Conservation (phyloP, 2,797 vertebrate genomes). For the Pseudochirops corinnae region DNA sequence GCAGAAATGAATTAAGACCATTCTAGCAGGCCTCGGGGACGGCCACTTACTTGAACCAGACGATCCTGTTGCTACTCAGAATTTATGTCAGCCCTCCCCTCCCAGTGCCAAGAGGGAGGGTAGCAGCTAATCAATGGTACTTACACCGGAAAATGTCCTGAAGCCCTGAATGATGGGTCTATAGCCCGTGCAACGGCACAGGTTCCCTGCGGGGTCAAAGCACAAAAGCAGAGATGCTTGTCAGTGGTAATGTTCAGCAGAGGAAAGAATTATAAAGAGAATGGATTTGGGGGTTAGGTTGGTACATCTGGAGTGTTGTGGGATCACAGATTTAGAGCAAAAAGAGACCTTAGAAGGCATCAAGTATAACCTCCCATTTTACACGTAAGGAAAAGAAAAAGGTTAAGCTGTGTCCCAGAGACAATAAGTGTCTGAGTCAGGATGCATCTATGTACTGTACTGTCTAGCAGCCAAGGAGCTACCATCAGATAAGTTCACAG, state of each 20-base stretch:
- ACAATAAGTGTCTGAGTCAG: not conserved
- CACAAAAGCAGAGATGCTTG: not conserved
- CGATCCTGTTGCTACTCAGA: not conserved
- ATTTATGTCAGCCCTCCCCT: not conserved
- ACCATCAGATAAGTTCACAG: not conserved
- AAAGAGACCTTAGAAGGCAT: not conserved
- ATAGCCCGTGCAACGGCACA: slow-evolving; percentile 96
- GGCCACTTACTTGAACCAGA: not conserved
- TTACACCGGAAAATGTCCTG: slow-evolving; percentile 91
- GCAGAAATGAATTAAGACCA: not conserved
- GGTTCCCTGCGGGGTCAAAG: slow-evolving; percentile 87
- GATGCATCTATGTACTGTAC: not conserved
- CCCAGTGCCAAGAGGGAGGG: not conserved
- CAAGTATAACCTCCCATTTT: not conserved
- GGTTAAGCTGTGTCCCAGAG: not conserved
- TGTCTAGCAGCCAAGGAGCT: not conserved
- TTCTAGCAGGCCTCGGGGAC: not conserved
- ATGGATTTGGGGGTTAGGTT: not conserved
- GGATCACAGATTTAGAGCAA: not conserved
- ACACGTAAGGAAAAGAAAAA: not conserved
- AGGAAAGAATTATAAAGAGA: not conserved
- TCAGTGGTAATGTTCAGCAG: not conserved
- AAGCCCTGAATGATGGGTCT: slow-evolving; percentile 93
- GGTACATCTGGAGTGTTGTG: too few relatives aligned
- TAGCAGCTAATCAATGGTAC: slow-evolving; percentile 42